Evolutionary conservation across 2,797 vertebrate genomes (phyloP), one percentile per base, ranked within the genome.

Genomic region (Phoebastria nigripes): DNA sequence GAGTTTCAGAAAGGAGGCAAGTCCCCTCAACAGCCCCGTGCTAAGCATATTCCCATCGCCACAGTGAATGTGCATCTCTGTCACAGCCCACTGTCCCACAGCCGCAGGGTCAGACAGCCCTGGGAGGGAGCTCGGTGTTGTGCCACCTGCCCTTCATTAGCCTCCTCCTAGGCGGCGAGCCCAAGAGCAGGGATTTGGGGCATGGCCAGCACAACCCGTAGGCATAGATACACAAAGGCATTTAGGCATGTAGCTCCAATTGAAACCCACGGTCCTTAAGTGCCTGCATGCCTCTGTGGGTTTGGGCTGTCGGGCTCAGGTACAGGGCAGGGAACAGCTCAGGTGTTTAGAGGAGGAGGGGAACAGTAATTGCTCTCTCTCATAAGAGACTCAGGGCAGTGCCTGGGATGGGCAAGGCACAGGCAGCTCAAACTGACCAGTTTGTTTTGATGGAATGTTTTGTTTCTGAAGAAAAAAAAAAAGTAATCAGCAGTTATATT

Each of bases 11-110:
- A 81, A 82, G 19, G 14, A 72, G n/a, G 24, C 4, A 46, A 13
- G 10, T 82, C 15, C 3, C 44, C 24, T 33, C 19, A 21, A 29
- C 12, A 56, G 22, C 24, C 35, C 26, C 28, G 12, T 3, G 3
- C 19, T 79, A 79, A 87, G 39, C 3, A 15, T 26, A 25, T 59
- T 74, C 66, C 37, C 33, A 10, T 6, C 10, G 0, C 26, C 16
- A 35, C 12, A 2, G 24, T 1, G 9, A 83, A 14, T 2, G 4
- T 1, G 0, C 3, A 2, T 54, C 44, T 25, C 58, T 6, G 1
- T 47, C 62, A 25, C 70, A 77, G 54, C 42, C 49, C 8, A 0
- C 44, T 21, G 29, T 61, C 54, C 62, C 29, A 3, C 58, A 33
- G 52, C 49, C 1, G 0, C 33, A 33, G 65, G 61, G 35, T 47